Evolutionary conservation across 2,113 vertebrate genomes (phyloP).

Genomic region (Larimichthys polyactis): DNA sequence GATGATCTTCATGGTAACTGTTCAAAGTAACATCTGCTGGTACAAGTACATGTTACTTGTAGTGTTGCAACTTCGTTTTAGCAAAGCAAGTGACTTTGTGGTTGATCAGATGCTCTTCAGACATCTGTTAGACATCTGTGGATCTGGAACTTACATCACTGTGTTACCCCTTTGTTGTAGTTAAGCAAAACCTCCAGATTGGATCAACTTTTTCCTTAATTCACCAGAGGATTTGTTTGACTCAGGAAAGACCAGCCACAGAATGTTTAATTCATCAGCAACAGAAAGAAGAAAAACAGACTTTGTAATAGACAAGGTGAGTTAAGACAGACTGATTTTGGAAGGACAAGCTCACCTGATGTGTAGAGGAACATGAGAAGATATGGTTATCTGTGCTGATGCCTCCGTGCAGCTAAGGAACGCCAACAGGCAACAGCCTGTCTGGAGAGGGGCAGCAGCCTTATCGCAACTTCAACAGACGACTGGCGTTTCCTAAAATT

Average conservation of each 20-base stretch:
- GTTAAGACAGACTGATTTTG: constrained; percentile 11
- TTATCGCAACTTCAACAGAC: constrained; percentile 70
- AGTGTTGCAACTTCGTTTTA: not conserved
- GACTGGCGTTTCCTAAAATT: constrained; percentile 64
- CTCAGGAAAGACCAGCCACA: not conserved
- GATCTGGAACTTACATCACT: not conserved
- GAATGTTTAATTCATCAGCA: constrained; percentile 15
- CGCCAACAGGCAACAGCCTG: constrained; percentile 47
- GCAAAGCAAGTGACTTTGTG: not conserved
- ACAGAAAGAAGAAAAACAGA: not conserved
- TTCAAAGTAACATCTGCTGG: constrained; percentile 37
- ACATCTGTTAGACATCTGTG: constrained; percentile 13
- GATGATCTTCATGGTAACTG: constrained; percentile 12
- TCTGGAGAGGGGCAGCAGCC: constrained; percentile 39
- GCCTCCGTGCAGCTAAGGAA: constrained; percentile 41
- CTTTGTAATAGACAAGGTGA: constrained; percentile 13
- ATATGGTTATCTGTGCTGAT: constrained; percentile 62
- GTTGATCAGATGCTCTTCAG: constrained; percentile 5
- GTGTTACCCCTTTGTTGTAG: constrained; percentile 4
- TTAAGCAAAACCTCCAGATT: not conserved
- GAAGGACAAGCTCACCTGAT: constrained; percentile 36
- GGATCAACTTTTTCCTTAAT: constrained; percentile 10
- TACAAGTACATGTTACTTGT: not conserved
- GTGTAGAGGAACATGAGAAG: constrained; percentile 57
- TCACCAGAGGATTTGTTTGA: not conserved